These are phyloP conservation scores for Pedionomus torquatus DNA, from an alignment of 2,113 vertebrate genomes.

Conservation along the genomic window DNA sequence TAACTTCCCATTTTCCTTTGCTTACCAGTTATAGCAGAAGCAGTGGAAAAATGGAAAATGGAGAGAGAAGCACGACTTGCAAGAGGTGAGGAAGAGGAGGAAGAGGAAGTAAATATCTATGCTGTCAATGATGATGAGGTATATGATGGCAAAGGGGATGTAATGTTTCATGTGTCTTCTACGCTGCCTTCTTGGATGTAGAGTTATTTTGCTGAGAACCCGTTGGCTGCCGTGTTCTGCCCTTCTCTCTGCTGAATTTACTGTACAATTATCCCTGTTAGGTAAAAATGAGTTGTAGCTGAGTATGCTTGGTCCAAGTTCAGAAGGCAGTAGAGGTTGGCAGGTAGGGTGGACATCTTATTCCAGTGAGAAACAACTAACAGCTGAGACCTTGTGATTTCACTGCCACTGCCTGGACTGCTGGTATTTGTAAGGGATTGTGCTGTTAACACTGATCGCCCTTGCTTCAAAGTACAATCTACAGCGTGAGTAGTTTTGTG, in stretches of 20 bases:
- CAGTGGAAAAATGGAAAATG: slow-evolving; percentile 87
- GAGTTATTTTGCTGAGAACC: not conserved
- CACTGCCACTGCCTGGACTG: not conserved
- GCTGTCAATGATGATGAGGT: slow-evolving; percentile 86
- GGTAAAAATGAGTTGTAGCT: not conserved
- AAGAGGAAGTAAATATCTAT: slow-evolving; percentile 93
- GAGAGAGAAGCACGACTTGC: slow-evolving; percentile 84
- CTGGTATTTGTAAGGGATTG: not conserved
- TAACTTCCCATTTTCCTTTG: not conserved
- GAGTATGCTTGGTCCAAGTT: not conserved
- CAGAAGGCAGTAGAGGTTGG: not conserved
- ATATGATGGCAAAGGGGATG: not conserved
- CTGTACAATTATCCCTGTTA: fast-evolving
- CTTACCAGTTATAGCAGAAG: slow-evolving; percentile 81
- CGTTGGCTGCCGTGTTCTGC: not conserved
- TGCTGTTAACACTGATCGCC: not conserved
- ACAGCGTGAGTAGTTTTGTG: too few species aligned
- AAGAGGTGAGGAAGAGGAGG: slow-evolving; percentile 81
- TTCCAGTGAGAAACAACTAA: not conserved
- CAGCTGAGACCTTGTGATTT: not conserved
- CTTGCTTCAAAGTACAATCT: not conserved
- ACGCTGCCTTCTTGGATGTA: fast-evolving
- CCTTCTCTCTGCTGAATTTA: not conserved
- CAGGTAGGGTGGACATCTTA: not conserved
- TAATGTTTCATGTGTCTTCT: not conserved